Percentiles rank a stretch among this genome's conserved stretches.
Evolutionary conservation across 2,113 vertebrate genomes (phyloP).

Genomic region (Aptenodytes patagonicus): DNA sequence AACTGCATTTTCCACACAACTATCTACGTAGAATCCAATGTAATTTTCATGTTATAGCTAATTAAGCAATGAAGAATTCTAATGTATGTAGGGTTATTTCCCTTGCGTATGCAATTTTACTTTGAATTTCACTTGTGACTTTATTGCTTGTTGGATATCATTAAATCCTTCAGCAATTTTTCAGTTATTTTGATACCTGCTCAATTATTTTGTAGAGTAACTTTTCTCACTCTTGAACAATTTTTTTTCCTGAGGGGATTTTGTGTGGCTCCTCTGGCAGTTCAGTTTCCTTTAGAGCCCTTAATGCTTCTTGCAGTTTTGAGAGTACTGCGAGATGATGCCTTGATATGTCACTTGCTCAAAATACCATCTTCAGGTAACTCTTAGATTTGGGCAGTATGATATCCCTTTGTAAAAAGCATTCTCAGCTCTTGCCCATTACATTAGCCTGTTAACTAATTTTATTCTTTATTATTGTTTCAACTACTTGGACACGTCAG

Average conservation of each 20-base stretch:
- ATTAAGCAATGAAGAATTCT: neutral
- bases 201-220: neutral
- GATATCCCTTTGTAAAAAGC: neutral
- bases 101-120: neutral
- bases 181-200: neutral
- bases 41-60: neutral
- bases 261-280: neutral
- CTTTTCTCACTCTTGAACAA: neutral
- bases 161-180: neutral
- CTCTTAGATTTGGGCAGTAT: neutral
- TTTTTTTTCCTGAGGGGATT: neutral
- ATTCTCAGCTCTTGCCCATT: neutral
- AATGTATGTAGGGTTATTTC: neutral
- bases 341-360: neutral
- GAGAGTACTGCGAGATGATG: neutral
- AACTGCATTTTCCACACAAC: neutral
- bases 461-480: neutral
- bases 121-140: neutral
- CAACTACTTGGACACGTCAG: neutral
- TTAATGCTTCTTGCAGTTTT: neutral
- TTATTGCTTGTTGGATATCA: neutral
- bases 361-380: neutral
- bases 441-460: neutral
- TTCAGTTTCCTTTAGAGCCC: neutral
- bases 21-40: neutral